Percentiles rank a stretch among this genome's conserved stretches.
These are phyloP conservation scores for Cydia splendana DNA, from an alignment of 1,140 invertebrate genomes.

Conservation along the genomic window DNA sequence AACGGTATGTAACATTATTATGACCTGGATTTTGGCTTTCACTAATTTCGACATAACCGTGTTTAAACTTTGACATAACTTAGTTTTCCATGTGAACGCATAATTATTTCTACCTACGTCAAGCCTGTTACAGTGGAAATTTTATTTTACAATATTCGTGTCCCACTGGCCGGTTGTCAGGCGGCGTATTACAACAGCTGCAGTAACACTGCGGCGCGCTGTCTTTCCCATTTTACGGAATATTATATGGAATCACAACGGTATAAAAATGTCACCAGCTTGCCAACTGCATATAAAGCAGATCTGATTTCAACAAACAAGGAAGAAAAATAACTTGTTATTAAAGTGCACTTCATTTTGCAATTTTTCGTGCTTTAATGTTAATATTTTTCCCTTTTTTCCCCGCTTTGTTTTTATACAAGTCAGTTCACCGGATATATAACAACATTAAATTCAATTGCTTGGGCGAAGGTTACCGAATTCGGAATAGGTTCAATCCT, in stretches of 20 bases:
- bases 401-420: neutral
- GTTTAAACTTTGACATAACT: too few relatives aligned
- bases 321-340: neutral
- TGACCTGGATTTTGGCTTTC: neutral
- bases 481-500: too few relatives aligned
- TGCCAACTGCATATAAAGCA: constrained; percentile 10
- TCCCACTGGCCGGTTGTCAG: neutral
- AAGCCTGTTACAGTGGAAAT: neutral
- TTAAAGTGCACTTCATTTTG: neutral
- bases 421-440: too few relatives aligned
- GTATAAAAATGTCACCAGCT: constrained; percentile 19
- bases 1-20: neutral
- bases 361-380: too few relatives aligned
- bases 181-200: constrained; percentile 9
- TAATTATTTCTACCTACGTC: neutral
- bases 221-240: constrained; percentile 4
- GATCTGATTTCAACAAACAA: constrained; percentile 4
- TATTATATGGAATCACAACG: constrained; percentile 8
- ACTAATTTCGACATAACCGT: neutral
- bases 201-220: neutral
- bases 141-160: neutral
- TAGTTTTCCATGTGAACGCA: neutral
- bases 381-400: too few relatives aligned
- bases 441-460: too few relatives aligned
- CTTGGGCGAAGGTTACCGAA: too few relatives aligned